phyloP scores from a whole-genome alignment of 2,113 vertebrate species.

The Etheostoma cragini region DNA sequence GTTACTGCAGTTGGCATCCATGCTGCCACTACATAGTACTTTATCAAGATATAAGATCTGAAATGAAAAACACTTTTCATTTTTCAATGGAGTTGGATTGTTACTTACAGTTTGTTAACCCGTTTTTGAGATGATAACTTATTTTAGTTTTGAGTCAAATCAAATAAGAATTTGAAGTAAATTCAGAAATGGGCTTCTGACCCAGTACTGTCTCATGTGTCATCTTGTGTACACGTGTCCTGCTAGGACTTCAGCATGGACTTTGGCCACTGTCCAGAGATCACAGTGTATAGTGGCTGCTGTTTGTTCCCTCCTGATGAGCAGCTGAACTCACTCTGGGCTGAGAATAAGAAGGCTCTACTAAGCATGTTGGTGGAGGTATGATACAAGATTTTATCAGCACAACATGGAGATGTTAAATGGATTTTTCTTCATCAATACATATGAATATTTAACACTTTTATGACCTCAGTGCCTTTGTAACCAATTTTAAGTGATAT shows the following conservation, averaged over 20 bases:
- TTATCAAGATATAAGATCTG: background rate
- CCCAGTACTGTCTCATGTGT: background rate
- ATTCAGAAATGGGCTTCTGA: background rate
- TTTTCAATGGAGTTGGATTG: too few relatives aligned
- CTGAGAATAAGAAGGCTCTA: slow-evolving; percentile 93
- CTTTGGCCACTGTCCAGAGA: slow-evolving; percentile 96
- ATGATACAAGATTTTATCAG: slow-evolving; percentile 19
- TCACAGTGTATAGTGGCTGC: slow-evolving; percentile 96
- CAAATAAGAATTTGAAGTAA: background rate
- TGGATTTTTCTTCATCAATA: background rate
- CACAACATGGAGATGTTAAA: background rate
- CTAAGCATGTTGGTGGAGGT: slow-evolving; percentile 98
- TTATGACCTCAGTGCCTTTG: background rate
- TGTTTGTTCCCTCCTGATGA: slow-evolving; percentile 91
- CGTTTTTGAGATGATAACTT: background rate
- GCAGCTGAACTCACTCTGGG: slow-evolving; percentile 90
- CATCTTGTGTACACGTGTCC: slow-evolving; percentile 19
- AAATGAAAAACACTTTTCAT: too few relatives aligned
- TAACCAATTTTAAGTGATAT: background rate
- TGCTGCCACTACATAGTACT: background rate
- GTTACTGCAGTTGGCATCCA: background rate
- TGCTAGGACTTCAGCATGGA: slow-evolving; percentile 93
- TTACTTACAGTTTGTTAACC: background rate
- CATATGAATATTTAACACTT: background rate
- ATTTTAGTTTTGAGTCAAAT: background rate